Evolutionary conservation across 2,888 invertebrate species (phyloP), one percentile per base, ranked within the genome.

Genomic region (Cremastobaeus sp.): DNA sequence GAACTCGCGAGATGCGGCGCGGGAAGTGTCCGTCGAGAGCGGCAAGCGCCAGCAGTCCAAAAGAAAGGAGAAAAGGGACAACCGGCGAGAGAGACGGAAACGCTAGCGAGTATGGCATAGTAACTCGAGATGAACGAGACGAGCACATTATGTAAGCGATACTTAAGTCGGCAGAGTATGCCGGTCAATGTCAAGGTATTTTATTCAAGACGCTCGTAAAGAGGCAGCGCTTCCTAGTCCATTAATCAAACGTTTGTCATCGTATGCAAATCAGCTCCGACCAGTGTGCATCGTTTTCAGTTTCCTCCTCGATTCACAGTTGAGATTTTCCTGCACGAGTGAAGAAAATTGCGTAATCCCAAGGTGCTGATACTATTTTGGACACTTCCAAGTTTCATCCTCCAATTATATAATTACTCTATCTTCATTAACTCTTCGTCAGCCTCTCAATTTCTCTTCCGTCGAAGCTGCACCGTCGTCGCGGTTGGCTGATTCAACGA

Each of bases 171-270:
- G 78, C 80, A 80, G 77, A 79, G 80, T 84, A 84, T 85, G 80
- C 87, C 86, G 86, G 87, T 86, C 86, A 87, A 86, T 87, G 87
- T 84, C 87, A 87, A 87, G 87, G 87, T 83, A 80, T 82, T 84
- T 81, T 78, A 76, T 77, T 77, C 47, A 64, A 43, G 57, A 57
- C 66, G 68, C 50, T 32, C 25, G 45, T 35, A 14, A 52, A 25
- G 30, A 69, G 47, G 60, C 65, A 62, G 18, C 59, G 17, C 73
- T 76, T 76, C 76, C 48, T 43, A 21, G 48, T 8, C 34, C 48
- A 47, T 72, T 65, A 64, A 64, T 62, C 69, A 54, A 8, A 0
- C 34, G 48, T 17, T 28, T 66, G 66, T 57, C 57, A 45, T 21
- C 43, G 25, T 17, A 12, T n/a, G n/a, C n/a, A n/a, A n/a, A n/a